phyloP scores from a whole-genome alignment of 2,888 invertebrate genomes.

The Poecilus cupreus region DNA sequence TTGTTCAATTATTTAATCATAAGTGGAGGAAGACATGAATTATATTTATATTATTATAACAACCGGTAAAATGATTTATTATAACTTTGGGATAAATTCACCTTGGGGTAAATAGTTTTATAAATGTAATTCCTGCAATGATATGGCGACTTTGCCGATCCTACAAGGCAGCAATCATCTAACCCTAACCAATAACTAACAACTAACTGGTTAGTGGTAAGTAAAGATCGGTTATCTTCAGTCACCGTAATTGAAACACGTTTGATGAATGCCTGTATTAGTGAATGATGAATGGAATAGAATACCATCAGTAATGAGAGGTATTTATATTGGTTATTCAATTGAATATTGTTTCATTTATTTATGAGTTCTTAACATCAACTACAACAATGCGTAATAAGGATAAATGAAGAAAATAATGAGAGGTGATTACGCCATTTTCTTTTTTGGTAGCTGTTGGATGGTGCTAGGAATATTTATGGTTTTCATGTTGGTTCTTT shows the following conservation, averaged over 20 bases:
- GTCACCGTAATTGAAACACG: slow-evolving; percentile 51
- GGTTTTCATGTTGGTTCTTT: slow-evolving; percentile 2
- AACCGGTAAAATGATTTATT: slow-evolving; percentile 28
- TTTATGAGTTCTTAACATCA: slow-evolving; percentile 42
- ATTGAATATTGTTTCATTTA: slow-evolving; percentile 54
- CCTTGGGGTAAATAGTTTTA: background rate
- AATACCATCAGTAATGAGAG: slow-evolving; percentile 43
- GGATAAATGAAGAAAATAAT: slow-evolving; percentile 30
- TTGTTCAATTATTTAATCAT: slow-evolving; percentile 23
- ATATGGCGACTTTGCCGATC: background rate
- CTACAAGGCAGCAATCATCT: background rate
- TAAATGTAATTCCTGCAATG: background rate
- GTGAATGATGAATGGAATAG: slow-evolving; percentile 47
- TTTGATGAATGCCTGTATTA: slow-evolving; percentile 57
- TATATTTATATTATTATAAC: background rate
- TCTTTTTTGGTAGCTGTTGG: slow-evolving; percentile 2
- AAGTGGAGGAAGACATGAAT: slow-evolving; percentile 1
- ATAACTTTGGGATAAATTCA: background rate
- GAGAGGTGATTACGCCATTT: slow-evolving; percentile 8
- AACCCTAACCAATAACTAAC: too few relatives aligned
- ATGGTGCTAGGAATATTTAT: slow-evolving; percentile 36
- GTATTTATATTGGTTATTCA: slow-evolving; percentile 50
- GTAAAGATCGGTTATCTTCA: background rate
- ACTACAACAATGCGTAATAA: slow-evolving; percentile 31
- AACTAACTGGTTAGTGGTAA: background rate